Evolutionary conservation across 1,140 invertebrate genomes (phyloP).

Genomic region (Teleopsis dalmanni): DNA sequence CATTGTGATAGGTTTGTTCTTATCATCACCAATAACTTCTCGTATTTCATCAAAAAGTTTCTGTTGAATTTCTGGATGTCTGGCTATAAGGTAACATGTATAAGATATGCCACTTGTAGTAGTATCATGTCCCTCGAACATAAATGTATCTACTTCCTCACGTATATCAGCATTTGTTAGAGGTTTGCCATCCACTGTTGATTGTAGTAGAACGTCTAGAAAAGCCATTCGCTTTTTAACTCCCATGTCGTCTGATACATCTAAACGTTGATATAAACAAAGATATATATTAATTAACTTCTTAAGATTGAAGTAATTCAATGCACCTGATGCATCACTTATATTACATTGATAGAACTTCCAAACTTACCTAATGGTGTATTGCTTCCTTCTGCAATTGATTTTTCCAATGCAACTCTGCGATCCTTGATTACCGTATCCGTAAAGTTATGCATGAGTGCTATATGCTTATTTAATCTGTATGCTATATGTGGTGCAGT

Average conservation of each 20-base stretch:
- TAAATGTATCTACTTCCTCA: slow-evolving; percentile 67
- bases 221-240: slow-evolving; percentile 50
- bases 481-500: slow-evolving; percentile 36
- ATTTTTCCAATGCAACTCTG: slow-evolving; percentile 30
- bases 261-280: slow-evolving; percentile 18
- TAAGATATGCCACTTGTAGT: slow-evolving; percentile 57
- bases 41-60: slow-evolving; percentile 42
- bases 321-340: not conserved
- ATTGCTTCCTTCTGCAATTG: slow-evolving; percentile 8
- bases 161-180: slow-evolving; percentile 56
- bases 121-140: slow-evolving; percentile 76
- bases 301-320: not conserved
- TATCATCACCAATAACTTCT: slow-evolving; percentile 43
- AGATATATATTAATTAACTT: not conserved
- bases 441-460: slow-evolving; percentile 62
- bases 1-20: slow-evolving; percentile 43
- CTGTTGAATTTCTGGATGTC: slow-evolving; percentile 46
- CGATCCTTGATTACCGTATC: slow-evolving; percentile 51
- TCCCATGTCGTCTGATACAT: slow-evolving; percentile 29
- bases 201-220: slow-evolving; percentile 63
- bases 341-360: not conserved
- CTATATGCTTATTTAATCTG: slow-evolving; percentile 49
- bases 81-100: slow-evolving; percentile 49
- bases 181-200: slow-evolving; percentile 46
- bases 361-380: not conserved